Evolutionary conservation across 2,113 vertebrate genomes (phyloP).

Genomic region (Balaeniceps rex): DNA sequence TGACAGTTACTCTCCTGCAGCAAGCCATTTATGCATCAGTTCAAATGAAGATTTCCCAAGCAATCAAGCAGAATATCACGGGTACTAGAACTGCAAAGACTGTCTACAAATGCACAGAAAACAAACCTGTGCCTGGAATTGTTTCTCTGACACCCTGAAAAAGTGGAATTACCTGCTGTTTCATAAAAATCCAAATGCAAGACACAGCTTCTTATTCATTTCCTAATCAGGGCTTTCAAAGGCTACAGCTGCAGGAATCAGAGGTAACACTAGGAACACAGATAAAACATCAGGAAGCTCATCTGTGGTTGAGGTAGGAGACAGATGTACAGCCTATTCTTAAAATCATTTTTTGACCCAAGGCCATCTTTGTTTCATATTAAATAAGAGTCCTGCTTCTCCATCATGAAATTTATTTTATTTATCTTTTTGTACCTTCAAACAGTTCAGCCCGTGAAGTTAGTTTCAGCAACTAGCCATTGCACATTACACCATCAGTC

Average conservation of each 20-base stretch:
- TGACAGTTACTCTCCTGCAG: neutral
- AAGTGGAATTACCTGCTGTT: neutral
- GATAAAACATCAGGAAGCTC: neutral
- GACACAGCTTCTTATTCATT: neutral
- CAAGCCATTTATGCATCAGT: neutral
- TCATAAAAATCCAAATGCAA: neutral
- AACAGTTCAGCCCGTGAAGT: neutral
- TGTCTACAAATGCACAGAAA: neutral
- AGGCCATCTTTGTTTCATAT: neutral
- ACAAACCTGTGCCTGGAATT: neutral
- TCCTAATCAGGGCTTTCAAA: neutral
- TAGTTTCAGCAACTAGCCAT: neutral
- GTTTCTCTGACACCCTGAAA: neutral
- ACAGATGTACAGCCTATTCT: neutral
- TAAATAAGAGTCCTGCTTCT: neutral
- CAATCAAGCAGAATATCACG: neutral
- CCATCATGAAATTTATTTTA: neutral
- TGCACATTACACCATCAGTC: neutral
- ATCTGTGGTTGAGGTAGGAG: neutral
- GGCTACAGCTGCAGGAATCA: neutral
- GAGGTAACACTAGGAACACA: neutral
- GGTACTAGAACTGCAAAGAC: neutral
- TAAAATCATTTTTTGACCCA: neutral
- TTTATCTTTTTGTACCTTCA: neutral
- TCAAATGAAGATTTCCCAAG: neutral